These are phyloP conservation scores for Allolobophora icterica DNA, from an alignment of 2,888 invertebrate species.

Conservation along the genomic window DNA sequence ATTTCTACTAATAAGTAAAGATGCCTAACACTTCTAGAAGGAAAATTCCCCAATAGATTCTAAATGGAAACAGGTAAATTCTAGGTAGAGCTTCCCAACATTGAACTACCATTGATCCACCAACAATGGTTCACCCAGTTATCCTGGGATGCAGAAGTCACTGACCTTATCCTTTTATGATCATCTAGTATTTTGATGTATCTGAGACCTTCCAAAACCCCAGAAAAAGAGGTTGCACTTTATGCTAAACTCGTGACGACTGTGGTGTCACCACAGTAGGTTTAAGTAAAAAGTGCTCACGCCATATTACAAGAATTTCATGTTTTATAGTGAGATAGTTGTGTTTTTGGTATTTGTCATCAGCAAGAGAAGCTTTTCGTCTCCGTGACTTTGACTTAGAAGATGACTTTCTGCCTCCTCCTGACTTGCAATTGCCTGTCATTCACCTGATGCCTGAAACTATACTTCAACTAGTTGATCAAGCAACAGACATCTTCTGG, in stretches of 20 bases:
- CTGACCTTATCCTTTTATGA: not conserved
- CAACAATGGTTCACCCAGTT: not conserved
- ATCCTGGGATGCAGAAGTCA: not conserved
- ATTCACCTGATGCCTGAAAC: not conserved
- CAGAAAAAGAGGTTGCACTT: not conserved
- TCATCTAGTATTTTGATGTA: no score
- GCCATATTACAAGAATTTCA: not conserved
- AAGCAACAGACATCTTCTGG: conserved; percentile 26
- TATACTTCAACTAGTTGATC: not conserved
- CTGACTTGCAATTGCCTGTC: not conserved
- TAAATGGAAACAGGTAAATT: no score
- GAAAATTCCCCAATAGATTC: no score
- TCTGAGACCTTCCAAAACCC: not conserved
- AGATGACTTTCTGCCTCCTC: not conserved
- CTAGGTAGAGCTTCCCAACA: no score
- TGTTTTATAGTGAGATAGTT: not conserved
- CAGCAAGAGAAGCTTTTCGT: not conserved
- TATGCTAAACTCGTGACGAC: not conserved
- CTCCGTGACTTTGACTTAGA: not conserved
- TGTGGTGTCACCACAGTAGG: no score
- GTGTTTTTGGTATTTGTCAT: not conserved
- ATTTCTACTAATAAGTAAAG: no score
- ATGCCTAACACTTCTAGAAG: no score
- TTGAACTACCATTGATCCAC: no score
- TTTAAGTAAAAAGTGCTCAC: no score